Conservation (phyloP, 2,113 vertebrate genomes). For the Myrmecobius fasciatus region DNA sequence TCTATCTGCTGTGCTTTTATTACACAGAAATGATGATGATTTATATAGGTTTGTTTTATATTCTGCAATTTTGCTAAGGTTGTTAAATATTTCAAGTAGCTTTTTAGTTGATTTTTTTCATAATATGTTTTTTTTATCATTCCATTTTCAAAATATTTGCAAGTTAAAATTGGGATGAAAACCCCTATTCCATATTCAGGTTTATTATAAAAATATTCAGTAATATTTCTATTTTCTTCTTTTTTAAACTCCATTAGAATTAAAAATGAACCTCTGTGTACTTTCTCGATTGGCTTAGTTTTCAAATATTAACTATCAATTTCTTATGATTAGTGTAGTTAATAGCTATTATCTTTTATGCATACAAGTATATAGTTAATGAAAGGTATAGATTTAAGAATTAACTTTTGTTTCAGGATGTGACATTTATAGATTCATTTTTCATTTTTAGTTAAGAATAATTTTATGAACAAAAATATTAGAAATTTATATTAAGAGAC, state of each 20-base stretch:
- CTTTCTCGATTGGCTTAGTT: slow-evolving; percentile 18
- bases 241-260: background rate
- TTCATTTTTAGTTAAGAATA: slow-evolving; percentile 36
- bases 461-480: slow-evolving; percentile 43
- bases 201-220: background rate
- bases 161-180: background rate
- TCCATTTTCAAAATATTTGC: background rate
- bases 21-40: too few relatives aligned
- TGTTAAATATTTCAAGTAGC: too few relatives aligned
- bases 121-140: background rate
- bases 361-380: slow-evolving; percentile 39
- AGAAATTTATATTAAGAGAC: slow-evolving; percentile 33
- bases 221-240: slow-evolving; percentile 31
- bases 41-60: too few relatives aligned
- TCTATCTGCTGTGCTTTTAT: too few relatives aligned
- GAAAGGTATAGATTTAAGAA: slow-evolving; percentile 29
- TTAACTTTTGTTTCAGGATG: slow-evolving; percentile 38
- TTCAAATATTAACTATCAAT: slow-evolving; percentile 38
- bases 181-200: background rate
- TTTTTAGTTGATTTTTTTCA: background rate
- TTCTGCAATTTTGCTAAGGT: too few relatives aligned
- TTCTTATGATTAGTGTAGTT: slow-evolving; percentile 19
- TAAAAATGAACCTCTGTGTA: background rate
- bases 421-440: slow-evolving; percentile 39
- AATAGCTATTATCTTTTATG: slow-evolving; percentile 23